Conservation (phyloP, 1,140 invertebrate species). For the Meloidogyne floridensis region DNA sequence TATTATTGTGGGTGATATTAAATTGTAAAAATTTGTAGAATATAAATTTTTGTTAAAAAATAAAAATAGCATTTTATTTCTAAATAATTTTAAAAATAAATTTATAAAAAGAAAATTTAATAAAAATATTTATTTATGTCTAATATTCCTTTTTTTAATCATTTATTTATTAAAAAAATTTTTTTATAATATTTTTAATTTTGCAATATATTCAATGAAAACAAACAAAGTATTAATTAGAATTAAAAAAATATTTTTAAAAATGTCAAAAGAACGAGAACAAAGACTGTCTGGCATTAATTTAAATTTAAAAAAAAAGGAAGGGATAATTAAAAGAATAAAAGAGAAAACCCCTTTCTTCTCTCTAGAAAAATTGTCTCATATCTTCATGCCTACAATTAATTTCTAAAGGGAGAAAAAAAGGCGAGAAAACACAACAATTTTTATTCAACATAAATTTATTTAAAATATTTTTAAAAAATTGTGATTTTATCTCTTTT, state of each 20-base stretch:
- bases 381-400: no score
- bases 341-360: no score
- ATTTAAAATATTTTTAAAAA: no score
- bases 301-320: background rate
- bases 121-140: background rate
- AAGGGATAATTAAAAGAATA: background rate
- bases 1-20: background rate
- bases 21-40: background rate
- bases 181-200: no score
- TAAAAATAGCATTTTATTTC: background rate
- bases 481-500: background rate
- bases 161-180: no score
- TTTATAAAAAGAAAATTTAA: background rate
- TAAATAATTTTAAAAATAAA: background rate
- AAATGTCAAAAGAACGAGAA: conserved; percentile 2
- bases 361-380: no score
- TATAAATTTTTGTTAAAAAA: background rate
- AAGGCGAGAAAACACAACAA: background rate
- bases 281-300: background rate
- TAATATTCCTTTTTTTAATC: background rate
- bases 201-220: background rate
- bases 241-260: background rate
- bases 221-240: background rate
- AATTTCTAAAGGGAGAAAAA: background rate
- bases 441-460: no score